Conservation (phyloP, 2,797 vertebrate species). For the Pygocentrus nattereri region DNA sequence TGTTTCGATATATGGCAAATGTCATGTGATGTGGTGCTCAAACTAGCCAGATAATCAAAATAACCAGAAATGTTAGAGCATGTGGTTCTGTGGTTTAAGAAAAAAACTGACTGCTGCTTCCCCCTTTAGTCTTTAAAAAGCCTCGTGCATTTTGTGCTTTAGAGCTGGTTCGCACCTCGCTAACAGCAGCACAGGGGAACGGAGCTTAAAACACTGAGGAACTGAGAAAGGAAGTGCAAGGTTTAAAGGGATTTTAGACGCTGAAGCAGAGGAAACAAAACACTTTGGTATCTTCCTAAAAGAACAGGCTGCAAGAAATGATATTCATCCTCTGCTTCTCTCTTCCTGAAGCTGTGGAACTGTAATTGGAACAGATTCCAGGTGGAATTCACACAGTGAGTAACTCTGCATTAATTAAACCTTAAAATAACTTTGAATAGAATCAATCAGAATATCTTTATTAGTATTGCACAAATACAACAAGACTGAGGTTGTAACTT, state of each 20-base stretch:
- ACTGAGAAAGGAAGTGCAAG: neutral
- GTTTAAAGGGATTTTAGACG: neutral
- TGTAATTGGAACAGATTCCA: neutral
- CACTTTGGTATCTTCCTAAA: neutral
- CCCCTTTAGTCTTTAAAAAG: slow-evolving; percentile 7
- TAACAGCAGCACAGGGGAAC: neutral
- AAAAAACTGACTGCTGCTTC: slow-evolving; percentile 12
- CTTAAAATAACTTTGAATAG: no score
- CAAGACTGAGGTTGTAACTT: no score
- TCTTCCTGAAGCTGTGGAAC: neutral
- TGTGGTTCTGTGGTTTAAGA: neutral
- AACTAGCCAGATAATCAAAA: neutral
- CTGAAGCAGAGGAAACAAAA: neutral
- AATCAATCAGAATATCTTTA: no score
- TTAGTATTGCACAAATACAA: no score
- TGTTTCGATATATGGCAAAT: neutral
- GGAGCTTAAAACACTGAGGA: neutral
- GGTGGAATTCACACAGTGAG: slow-evolving; percentile 62
- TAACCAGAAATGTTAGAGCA: neutral
- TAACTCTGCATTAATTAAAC: slow-evolving; percentile 26
- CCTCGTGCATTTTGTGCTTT: neutral
- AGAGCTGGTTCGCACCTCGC: neutral
- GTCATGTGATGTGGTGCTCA: neutral
- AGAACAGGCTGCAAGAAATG: neutral
- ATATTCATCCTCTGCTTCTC: neutral